Evolutionary conservation across 2,888 invertebrate species (phyloP).

Genomic region (Stegana nigrithorax): DNA sequence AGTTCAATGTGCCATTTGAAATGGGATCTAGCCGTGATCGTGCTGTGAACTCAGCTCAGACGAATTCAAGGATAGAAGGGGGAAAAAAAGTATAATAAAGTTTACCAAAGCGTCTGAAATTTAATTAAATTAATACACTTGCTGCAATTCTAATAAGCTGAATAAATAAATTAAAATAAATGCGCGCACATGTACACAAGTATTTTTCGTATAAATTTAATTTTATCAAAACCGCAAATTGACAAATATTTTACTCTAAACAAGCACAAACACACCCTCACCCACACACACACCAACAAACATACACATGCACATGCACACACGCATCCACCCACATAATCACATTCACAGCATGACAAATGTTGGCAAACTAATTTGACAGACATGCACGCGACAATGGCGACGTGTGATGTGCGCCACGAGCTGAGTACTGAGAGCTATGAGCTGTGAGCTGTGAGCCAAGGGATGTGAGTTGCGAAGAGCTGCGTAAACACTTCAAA

Average conservation of each 20-base stretch:
- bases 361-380: not conserved
- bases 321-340: constrained; percentile 16
- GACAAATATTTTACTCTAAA: constrained; percentile 58
- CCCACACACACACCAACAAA: constrained; percentile 20
- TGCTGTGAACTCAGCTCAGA: not conserved
- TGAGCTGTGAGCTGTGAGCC: not conserved
- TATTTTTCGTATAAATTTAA: constrained; percentile 48
- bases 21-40: too few relatives aligned
- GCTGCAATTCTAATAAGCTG: constrained; percentile 53
- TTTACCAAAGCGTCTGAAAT: constrained; percentile 31
- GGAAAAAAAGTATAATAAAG: not conserved
- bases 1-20: not conserved
- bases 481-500: not conserved
- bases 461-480: not conserved
- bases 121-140: constrained; percentile 53
- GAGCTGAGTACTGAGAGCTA: not conserved
- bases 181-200: constrained; percentile 15
- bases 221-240: constrained; percentile 54
- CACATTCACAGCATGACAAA: too few relatives aligned
- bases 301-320: constrained; percentile 9
- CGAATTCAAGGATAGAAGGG: not conserved
- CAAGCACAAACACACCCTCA: constrained; percentile 28
- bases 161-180: constrained; percentile 51
- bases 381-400: not conserved
- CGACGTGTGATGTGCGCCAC: not conserved